These are phyloP conservation scores for Epinephelus fuscoguttatus DNA, from an alignment of 2,113 vertebrate species.

Conservation along the genomic window DNA sequence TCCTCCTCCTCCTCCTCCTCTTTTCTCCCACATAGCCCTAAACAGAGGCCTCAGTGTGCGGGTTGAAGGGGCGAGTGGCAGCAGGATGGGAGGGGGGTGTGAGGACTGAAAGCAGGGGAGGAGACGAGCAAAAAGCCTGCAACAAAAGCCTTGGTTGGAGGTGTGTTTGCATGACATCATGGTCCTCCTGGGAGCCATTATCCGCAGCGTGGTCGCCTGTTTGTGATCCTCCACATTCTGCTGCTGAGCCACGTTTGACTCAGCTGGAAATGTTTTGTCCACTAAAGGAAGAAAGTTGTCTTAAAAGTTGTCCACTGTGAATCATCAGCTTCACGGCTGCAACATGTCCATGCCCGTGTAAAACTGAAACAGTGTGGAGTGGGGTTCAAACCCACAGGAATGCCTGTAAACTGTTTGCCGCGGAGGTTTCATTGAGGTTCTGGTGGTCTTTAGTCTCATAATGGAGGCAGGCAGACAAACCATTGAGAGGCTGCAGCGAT, in stretches of 20 bases:
- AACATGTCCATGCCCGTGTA: neutral
- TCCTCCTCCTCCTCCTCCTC: constrained; percentile 20
- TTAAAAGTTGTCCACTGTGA: neutral
- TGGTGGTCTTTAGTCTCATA: constrained; percentile 34
- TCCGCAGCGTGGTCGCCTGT: constrained; percentile 20
- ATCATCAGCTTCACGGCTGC: neutral
- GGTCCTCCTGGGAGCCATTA: constrained; percentile 44
- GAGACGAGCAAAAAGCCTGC: constrained; percentile 54
- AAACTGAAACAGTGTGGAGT: constrained; percentile 26
- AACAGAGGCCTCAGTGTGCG: constrained; percentile 84
- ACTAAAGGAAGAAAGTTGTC: neutral
- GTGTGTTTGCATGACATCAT: constrained; percentile 41
- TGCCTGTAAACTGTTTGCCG: constrained; percentile 52
- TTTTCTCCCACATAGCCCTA: constrained; percentile 58
- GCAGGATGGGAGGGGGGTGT: constrained; percentile 44
- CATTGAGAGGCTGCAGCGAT: constrained; percentile 41
- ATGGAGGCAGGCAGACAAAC: constrained; percentile 23
- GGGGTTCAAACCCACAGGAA: constrained; percentile 51
- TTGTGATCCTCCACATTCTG: neutral
- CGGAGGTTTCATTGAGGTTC: constrained; percentile 34
- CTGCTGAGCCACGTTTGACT: neutral
- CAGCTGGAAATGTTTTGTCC: neutral
- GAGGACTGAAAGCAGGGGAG: constrained; percentile 47
- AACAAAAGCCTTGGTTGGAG: constrained; percentile 58
- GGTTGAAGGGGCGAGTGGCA: constrained; percentile 47